These are phyloP conservation scores for Agraylea sexmaculata DNA, from an alignment of 1,140 invertebrate species.

Conservation along the genomic window DNA sequence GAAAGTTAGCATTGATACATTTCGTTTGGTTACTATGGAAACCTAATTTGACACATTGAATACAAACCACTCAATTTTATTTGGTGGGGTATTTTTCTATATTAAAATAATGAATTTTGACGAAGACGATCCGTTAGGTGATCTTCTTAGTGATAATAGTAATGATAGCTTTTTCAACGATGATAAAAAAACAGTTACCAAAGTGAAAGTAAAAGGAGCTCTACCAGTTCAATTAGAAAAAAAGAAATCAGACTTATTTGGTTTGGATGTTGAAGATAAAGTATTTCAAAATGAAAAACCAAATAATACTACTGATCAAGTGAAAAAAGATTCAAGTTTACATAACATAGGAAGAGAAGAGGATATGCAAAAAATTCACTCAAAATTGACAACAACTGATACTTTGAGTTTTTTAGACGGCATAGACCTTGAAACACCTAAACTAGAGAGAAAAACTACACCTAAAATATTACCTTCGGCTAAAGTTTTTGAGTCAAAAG, in stretches of 20 bases:
- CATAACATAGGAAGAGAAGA: too few species aligned
- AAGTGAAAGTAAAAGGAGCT: conserved; percentile 26
- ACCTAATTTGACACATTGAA: conserved; percentile 8
- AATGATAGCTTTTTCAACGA: conserved; percentile 41
- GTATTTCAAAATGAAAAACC: too few species aligned
- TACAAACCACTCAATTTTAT: background rate
- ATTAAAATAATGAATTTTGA: conserved; percentile 27
- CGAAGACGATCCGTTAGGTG: conserved; percentile 37
- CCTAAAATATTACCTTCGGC: too few species aligned
- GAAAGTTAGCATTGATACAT: too few species aligned
- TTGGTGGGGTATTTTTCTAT: background rate
- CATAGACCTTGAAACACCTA: too few species aligned
- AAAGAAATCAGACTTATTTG: conserved; percentile 33
- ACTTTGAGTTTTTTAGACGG: too few species aligned
- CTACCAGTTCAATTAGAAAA: conserved; percentile 22
- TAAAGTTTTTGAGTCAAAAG: too few species aligned
- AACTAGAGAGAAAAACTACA: too few species aligned
- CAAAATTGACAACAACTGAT: conserved; percentile 11
- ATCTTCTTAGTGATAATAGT: conserved; percentile 39
- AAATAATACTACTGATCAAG: too few species aligned
- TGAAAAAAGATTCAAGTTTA: too few species aligned
- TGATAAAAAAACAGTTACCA: conserved; percentile 34
- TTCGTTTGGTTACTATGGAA: conserved; percentile 11
- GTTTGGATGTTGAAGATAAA: conserved; percentile 26
- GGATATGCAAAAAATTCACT: conserved; percentile 17